A percentile compares a stretch with the other conserved stretches of the same genome.
Conservation (phyloP, 53 echinoderm and acorn worm species). For the Stichopus horrens region DNA sequence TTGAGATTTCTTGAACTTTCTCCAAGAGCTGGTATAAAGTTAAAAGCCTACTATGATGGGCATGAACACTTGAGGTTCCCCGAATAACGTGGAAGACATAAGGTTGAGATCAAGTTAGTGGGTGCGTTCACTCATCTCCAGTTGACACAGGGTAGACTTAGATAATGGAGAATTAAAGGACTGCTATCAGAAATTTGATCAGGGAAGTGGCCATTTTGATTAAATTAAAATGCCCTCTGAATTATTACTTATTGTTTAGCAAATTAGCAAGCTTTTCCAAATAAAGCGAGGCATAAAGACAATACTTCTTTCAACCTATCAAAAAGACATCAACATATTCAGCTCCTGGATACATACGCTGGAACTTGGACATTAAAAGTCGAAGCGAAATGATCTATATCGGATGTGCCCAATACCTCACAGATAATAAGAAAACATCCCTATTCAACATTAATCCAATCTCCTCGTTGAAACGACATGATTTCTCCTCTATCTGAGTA, state of each 20-base stretch:
- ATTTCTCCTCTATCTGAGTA: constrained; percentile 45
- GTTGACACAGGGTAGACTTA: constrained; percentile 1
- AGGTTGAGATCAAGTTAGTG: constrained; percentile 37
- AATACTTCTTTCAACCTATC: constrained; percentile 34
- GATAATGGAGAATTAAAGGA: too few species aligned
- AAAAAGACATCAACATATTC: constrained; percentile 47
- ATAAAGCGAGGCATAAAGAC: constrained; percentile 22
- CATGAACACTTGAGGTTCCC: constrained; percentile 31
- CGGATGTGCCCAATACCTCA: constrained; percentile 19
- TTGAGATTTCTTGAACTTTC: constrained; percentile 38
- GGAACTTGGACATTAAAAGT: constrained; percentile 51
- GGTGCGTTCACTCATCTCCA: constrained; percentile 26
- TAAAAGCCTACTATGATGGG: neutral
- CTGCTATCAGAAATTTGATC: too few species aligned
- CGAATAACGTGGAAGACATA: constrained; percentile 44
- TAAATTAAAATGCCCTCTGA: constrained; percentile 22
- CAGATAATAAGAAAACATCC: constrained; percentile 23
- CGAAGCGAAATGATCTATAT: constrained; percentile 60
- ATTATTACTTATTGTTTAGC: constrained; percentile 4
- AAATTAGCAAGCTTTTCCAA: constrained; percentile 4
- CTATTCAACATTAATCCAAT: constrained; percentile 57
- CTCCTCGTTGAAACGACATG: constrained; percentile 52
- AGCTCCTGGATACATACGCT: constrained; percentile 46
- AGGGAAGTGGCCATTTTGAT: constrained; percentile 17
- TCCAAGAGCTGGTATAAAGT: constrained; percentile 49